phyloP scores from a whole-genome alignment of 2,888 invertebrate genomes.

The Melikaiella ostensackeni region DNA sequence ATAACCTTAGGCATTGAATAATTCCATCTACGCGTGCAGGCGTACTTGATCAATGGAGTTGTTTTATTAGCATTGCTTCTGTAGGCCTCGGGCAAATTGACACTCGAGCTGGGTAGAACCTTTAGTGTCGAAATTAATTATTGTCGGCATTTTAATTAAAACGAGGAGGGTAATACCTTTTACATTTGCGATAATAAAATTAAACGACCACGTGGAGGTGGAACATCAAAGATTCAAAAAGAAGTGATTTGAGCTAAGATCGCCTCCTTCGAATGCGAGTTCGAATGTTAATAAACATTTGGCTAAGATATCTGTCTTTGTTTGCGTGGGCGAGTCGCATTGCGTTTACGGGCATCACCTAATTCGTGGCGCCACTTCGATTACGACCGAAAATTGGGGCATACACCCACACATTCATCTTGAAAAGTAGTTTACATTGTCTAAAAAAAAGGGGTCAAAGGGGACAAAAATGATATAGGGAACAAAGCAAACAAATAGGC shows the following conservation, averaged over 20 bases:
- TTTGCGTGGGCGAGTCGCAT: constrained; percentile 1
- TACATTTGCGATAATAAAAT: too few species aligned
- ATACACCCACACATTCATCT: too few species aligned
- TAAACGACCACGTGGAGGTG: too few species aligned
- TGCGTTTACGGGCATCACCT: constrained; percentile 22
- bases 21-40: constrained; percentile 32
- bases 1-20: constrained; percentile 27
- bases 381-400: too few species aligned
- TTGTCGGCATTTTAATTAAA: constrained; percentile 5
- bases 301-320: not conserved
- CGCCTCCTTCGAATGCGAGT: too few species aligned
- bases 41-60: constrained; percentile 30
- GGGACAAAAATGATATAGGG: too few species aligned
- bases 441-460: too few species aligned
- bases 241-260: too few species aligned
- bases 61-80: constrained; percentile 24
- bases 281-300: too few species aligned
- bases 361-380: constrained; percentile 35
- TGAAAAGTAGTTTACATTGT: too few species aligned
- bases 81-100: constrained; percentile 9
- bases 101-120: not conserved
- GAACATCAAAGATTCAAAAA: too few species aligned
- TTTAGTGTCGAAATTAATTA: constrained; percentile 9
- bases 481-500: too few species aligned
- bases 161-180: not conserved